Conservation (phyloP, 35 echinoderm and acorn worm species). For the Eucidaris tribuloides region DNA sequence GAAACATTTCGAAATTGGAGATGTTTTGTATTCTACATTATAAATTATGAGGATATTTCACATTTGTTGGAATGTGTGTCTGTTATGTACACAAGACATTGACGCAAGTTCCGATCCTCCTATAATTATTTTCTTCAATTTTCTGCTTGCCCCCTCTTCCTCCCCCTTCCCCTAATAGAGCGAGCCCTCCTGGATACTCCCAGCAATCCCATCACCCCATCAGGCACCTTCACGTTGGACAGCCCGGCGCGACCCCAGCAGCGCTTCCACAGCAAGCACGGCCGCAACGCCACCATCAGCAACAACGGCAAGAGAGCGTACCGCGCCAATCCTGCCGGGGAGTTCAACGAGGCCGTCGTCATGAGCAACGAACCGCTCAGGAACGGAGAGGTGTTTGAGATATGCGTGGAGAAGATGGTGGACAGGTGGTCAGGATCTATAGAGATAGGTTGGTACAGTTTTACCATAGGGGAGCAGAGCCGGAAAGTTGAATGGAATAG, state of each 20-base stretch:
- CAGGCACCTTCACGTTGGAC: slow-evolving; percentile 10
- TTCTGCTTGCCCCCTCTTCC: too few relatives aligned
- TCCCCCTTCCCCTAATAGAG: neutral
- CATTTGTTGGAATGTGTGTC: too few relatives aligned
- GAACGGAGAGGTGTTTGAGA: slow-evolving; percentile 81
- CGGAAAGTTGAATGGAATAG: too few relatives aligned
- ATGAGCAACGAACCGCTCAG: slow-evolving; percentile 71
- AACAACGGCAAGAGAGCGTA: slow-evolving; percentile 77
- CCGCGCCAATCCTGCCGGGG: slow-evolving; percentile 75
- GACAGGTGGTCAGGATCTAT: slow-evolving; percentile 98
- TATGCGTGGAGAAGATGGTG: slow-evolving; percentile 90
- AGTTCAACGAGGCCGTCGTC: slow-evolving; percentile 94
- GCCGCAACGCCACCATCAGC: slow-evolving; percentile 72
- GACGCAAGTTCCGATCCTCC: too few relatives aligned
- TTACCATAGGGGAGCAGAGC: too few relatives aligned
- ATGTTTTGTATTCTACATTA: too few relatives aligned
- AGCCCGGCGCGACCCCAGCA: neutral
- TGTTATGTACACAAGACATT: too few relatives aligned
- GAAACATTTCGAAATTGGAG: too few relatives aligned
- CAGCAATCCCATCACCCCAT: slow-evolving; percentile 6
- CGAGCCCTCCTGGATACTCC: neutral
- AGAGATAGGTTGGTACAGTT: slow-evolving; percentile 91
- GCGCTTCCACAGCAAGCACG: slow-evolving; percentile 75
- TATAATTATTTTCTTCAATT: too few relatives aligned
- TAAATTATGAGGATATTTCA: too few relatives aligned